A percentile compares a stretch with the other conserved stretches of the same genome.
phyloP scores from a whole-genome alignment of 92 coral and sea anemone species.

The Umimayanthus chanpuru region DNA sequence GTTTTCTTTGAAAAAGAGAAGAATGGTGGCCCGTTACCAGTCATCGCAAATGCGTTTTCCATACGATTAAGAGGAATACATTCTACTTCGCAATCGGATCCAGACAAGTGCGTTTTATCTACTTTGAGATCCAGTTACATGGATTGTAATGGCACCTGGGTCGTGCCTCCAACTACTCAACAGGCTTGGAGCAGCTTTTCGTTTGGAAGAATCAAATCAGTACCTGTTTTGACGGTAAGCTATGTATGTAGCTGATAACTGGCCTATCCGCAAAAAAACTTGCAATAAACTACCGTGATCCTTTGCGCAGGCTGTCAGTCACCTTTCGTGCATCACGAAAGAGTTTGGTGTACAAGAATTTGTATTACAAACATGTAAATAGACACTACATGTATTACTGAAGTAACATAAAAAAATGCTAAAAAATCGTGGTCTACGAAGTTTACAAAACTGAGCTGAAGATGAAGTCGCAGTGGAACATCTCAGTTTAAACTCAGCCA shows the following conservation, averaged over 20 bases:
- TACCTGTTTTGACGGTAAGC: not conserved
- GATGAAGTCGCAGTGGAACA: too few species aligned
- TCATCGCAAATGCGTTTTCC: not conserved
- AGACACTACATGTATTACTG: too few species aligned
- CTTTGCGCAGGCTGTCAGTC: too few species aligned
- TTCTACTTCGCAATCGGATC: not conserved
- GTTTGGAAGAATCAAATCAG: not conserved
- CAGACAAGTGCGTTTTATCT: not conserved
- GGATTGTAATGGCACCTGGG: slow-evolving; percentile 5
- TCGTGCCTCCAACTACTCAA: not conserved
- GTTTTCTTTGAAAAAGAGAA: not conserved
- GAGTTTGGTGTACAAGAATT: too few species aligned
- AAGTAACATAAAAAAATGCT: too few species aligned
- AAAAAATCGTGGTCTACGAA: too few species aligned
- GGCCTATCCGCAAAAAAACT: too few species aligned
- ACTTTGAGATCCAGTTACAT: not conserved
- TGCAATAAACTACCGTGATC: too few species aligned
- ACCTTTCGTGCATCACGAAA: too few species aligned
- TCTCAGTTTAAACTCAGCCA: too few species aligned
- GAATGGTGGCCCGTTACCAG: not conserved
- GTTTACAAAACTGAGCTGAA: too few species aligned
- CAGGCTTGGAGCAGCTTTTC: slow-evolving; percentile 18
- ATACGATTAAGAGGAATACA: not conserved
- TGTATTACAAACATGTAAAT: too few species aligned
- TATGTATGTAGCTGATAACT: not conserved